Base-by-base conservation (phyloP, 2,113 vertebrate species). In the Pungitius pungitius region DNA sequence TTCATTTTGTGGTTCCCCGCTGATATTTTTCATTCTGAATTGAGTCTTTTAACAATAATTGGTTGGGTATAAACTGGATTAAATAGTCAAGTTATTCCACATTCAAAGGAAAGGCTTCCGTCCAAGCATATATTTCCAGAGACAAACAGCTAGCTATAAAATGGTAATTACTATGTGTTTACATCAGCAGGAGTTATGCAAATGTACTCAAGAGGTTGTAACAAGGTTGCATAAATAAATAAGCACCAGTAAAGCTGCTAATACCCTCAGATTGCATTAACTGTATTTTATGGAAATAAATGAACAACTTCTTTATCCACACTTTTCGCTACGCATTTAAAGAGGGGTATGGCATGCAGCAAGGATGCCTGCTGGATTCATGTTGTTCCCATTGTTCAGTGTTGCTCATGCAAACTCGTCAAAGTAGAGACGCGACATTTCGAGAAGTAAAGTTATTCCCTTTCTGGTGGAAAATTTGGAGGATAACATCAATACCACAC, bases 101-200 rank as follows among this genome's bases (percentile, higher is more conserved):
- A 30, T 57, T 14, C 18, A 62, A 61, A 1, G 18, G 22, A 30
- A 1, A 6, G 75, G 20, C 43, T 52, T 59, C 43, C 15, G 51
- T 20, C 7, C 14, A 49, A 73, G 47, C 33, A 35, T n/a, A 15
- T 42, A 47, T 61, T 47, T 11, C 1, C 9, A 10, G 60, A 67
- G 33, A 35, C 33, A 61, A 9, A 15, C 15, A 20, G 9, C 37
- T 24, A 43, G 55, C n/a, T n/a, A 8, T 62, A 22, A 69, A 77
- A 56, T 57, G 20, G 14, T 12, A 43, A 18, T 26, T 22, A 24
- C 14, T n/a, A 33, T 57, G 47, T 62, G 47, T 45, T 69, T 42
- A 27, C n/a, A 51, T 69, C 54, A 70, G 45, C 37, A 20, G 59
- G 22, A 22, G 13, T 59, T 47, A 57, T 47, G 55, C 20, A 62